phyloP scores from a whole-genome alignment of 2,113 vertebrate species.

The Corythornis cristatus region DNA sequence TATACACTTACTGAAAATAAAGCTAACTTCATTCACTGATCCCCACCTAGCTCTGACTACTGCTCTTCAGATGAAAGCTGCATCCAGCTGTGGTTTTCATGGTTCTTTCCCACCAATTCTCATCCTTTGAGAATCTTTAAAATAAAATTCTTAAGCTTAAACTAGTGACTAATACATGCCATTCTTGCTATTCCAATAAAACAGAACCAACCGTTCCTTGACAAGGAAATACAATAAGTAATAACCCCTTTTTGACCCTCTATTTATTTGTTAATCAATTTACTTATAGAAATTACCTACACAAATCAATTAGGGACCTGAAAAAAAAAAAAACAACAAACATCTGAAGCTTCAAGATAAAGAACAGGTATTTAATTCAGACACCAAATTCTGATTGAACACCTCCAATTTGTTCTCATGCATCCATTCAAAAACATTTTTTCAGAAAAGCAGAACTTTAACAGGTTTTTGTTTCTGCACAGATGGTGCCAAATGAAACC shows the following conservation, averaged over 20 bases:
- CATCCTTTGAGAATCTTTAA: neutral
- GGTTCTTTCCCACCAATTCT: neutral
- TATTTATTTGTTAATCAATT: neutral
- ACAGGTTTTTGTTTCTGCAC: neutral
- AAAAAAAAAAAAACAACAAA: neutral
- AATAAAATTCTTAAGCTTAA: too few relatives aligned
- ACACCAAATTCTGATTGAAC: neutral
- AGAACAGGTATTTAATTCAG: neutral
- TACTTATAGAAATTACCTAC: neutral
- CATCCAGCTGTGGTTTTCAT: neutral
- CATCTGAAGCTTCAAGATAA: neutral
- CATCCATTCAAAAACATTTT: neutral
- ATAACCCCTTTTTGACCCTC: neutral
- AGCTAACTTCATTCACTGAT: neutral
- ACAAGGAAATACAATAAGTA: neutral
- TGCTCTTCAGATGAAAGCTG: neutral
- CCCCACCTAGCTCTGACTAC: neutral
- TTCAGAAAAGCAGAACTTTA: neutral
- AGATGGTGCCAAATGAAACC: neutral
- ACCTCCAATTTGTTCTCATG: neutral
- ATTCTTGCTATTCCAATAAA: neutral
- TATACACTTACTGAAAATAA: too few relatives aligned
- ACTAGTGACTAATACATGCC: neutral
- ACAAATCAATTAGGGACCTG: neutral
- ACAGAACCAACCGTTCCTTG: neutral